A percentile compares a stretch with the other conserved stretches of the same genome.
Conservation (phyloP, 2,113 vertebrate genomes). For the Gavia stellata region DNA sequence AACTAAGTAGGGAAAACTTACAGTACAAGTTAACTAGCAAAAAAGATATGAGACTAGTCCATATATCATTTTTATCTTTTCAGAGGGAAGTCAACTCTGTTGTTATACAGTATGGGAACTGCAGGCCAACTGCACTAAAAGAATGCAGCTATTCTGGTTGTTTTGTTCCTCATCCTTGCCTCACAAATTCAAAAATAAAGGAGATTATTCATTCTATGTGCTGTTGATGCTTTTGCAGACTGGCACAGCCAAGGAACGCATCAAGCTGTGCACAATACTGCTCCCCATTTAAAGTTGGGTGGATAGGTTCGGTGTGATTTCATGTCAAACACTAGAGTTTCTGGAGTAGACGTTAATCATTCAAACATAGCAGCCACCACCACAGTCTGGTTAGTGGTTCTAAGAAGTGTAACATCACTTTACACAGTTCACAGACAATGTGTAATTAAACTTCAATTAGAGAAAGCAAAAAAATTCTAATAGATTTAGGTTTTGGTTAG, state of each 20-base stretch:
- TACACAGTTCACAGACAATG: background rate
- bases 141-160: background rate
- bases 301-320: background rate
- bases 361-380: background rate
- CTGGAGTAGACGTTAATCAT: background rate
- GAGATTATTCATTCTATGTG: background rate
- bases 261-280: background rate
- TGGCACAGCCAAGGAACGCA: background rate
- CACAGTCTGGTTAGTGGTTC: background rate
- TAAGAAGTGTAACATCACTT: background rate
- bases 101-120: background rate
- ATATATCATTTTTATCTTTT: background rate
- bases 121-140: background rate
- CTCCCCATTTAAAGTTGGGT: background rate
- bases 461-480: background rate
- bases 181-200: background rate
- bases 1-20: background rate
- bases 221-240: background rate
- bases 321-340: background rate
- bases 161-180: background rate
- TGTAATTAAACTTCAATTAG: background rate
- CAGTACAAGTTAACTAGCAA: background rate
- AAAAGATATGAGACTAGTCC: background rate
- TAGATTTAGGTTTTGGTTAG: background rate
- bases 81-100: background rate